Base-by-base conservation (phyloP, 2,797 vertebrate species). In the Coranthus polyacanthus region DNA sequence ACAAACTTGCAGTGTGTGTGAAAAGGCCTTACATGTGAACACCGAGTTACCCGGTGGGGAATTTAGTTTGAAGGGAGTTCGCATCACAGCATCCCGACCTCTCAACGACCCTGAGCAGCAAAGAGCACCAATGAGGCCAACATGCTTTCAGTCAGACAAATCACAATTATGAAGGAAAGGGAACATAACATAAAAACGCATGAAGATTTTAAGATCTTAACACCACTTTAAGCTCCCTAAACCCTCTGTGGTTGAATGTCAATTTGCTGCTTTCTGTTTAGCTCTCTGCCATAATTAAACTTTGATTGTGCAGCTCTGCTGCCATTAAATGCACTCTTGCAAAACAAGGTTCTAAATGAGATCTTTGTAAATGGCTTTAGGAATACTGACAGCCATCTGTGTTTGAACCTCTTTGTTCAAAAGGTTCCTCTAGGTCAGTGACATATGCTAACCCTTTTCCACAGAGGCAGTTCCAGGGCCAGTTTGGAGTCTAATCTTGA, bases 1-100 rank as follows among this genome's bases (percentile, higher is more conserved):
- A 29, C 26, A 29, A 29, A 29, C 26, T 29, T 17, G 61, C 52
- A 43, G 16, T 34, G 49, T 55, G 47, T 65, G 43, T 72, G 55
- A 79, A 72, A 65, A 68, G 72, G 54, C 51, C 73, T 79, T 73
- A 68, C 78, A 82, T 80, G 74, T 45, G 53, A 68, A 36, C 51
- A 67, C 45, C 34, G 22, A 58, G 55, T 22, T 79, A 84, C 63
- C 68, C 58, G 29, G 51, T 34, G 46, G 71, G 50, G 58, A 60
- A 67, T 70, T 61, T 77, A 43, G 67, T 68, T 55, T 52, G 62
- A 39, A 68, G 61, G 44, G 62, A 55, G 56, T 67, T 43, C 22
- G 42, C 80, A 68, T 72, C n/a, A 12, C 46, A 44, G 29, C 26
- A 32, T 70, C 46, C 65, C 74, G 74, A 83, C 78, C 77, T 68